Evolutionary conservation across 1,140 invertebrate genomes (phyloP).

Genomic region (Drosophila guanche): DNA sequence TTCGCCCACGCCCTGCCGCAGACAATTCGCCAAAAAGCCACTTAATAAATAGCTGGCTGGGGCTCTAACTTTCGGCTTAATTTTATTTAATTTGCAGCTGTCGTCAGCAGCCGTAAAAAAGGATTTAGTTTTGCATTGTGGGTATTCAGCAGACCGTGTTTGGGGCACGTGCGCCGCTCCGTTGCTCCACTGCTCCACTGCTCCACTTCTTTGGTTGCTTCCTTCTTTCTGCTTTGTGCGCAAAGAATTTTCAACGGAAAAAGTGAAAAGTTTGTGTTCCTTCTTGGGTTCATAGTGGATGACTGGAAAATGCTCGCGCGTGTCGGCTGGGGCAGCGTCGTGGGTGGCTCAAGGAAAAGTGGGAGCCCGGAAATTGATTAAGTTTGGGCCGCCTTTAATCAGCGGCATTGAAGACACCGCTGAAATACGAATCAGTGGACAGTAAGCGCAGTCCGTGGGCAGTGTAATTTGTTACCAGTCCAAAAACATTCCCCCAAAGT

Average conservation of each 20-base stretch:
- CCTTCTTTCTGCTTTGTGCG: neutral
- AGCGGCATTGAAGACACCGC: constrained; percentile 45
- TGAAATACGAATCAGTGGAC: constrained; percentile 64
- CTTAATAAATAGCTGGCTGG: constrained; percentile 65
- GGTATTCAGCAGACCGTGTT: constrained; percentile 39
- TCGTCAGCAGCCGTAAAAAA: constrained; percentile 78
- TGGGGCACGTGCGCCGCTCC: constrained; percentile 25
- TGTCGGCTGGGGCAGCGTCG: constrained; percentile 16
- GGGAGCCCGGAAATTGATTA: constrained; percentile 69
- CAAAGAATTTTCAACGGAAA: constrained; percentile 19
- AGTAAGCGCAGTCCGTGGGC: constrained; percentile 9
- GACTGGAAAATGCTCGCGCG: constrained; percentile 45
- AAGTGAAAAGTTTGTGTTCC: constrained; percentile 47
- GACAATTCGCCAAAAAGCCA: constrained; percentile 40
- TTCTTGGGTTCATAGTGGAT: constrained; percentile 3
- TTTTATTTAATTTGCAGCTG: constrained; percentile 78
- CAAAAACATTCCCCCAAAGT: neutral
- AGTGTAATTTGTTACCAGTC: constrained; percentile 1
- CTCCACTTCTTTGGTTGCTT: neutral
- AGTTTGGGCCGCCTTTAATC: constrained; percentile 65
- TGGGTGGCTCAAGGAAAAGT: too few species aligned
- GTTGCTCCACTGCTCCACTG: neutral
- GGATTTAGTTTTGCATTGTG: constrained; percentile 75
- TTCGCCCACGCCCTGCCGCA: neutral
- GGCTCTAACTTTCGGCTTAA: constrained; percentile 65